These are phyloP conservation scores for Patella vulgata DNA, from an alignment of 1,140 invertebrate species.

Conservation along the genomic window DNA sequence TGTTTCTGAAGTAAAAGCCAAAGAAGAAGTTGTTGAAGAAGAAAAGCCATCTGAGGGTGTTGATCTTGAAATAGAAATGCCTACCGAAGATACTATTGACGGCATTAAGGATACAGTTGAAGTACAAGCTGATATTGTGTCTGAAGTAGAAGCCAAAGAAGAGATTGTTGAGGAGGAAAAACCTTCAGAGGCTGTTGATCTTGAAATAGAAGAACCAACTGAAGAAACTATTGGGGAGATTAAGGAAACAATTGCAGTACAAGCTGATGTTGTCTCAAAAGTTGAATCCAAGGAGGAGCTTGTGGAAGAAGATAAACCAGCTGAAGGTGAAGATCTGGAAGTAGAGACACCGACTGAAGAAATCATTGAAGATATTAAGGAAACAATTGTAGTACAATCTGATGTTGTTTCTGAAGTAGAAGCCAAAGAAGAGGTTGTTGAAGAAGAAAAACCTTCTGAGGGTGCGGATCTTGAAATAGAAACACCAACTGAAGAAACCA, in stretches of 20 bases:
- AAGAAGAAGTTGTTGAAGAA: not conserved
- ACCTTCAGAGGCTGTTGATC: not conserved
- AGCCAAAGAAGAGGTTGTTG: conserved; percentile 11
- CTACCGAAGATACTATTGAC: conserved; percentile 18
- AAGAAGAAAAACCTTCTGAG: conserved; percentile 8
- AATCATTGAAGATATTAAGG: conserved; percentile 21
- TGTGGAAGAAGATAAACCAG: not conserved
- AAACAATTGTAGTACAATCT: conserved; percentile 20
- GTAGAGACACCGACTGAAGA: conserved; percentile 19
- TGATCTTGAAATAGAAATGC: conserved; percentile 4
- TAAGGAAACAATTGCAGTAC: conserved; percentile 11
- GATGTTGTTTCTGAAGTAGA: conserved; percentile 12
- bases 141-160: conserved; percentile 10
- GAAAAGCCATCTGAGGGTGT: not conserved
- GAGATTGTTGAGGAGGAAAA: not conserved
- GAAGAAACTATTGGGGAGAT: conserved; percentile 8
- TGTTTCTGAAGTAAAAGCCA: too few species aligned
- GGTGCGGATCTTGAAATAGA: conserved; percentile 2
- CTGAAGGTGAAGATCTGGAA: not conserved
- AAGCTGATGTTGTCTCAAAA: conserved; percentile 17
- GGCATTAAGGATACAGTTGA: conserved; percentile 3
- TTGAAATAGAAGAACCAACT: not conserved
- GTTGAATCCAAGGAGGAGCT: conserved; percentile 11
- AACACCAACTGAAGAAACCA: conserved; percentile 13
- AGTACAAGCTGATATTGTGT: conserved; percentile 5